Conservation (phyloP, 2,888 invertebrate genomes). For the Lucinisca nassula region DNA sequence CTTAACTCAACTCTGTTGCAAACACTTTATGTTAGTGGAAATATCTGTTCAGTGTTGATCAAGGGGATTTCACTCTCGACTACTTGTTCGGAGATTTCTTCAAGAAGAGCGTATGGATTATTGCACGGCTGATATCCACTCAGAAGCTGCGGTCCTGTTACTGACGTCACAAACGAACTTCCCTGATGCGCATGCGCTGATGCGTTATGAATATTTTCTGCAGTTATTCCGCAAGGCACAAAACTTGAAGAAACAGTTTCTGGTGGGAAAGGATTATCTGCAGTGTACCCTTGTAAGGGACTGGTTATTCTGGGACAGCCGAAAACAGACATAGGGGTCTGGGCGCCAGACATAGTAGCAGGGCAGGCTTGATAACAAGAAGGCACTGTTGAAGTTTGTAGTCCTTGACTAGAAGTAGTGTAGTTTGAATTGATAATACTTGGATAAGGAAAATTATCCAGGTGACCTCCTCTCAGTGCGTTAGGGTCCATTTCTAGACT, state of each 20-base stretch:
- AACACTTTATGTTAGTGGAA: not conserved
- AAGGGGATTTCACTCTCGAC: not conserved
- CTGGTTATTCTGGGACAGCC: constrained; percentile 70
- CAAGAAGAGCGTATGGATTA: constrained; percentile 71
- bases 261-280: constrained; percentile 70
- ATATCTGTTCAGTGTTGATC: not conserved
- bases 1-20: too few relatives aligned
- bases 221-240: not conserved
- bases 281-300: constrained; percentile 72
- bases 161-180: not conserved
- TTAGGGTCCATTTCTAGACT: constrained; percentile 58
- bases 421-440: constrained; percentile 36
- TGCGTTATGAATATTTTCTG: not conserved
- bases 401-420: constrained; percentile 24
- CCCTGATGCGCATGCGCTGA: not conserved
- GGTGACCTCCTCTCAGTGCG: constrained; percentile 26
- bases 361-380: not conserved
- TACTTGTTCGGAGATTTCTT: constrained; percentile 67
- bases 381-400: constrained; percentile 23
- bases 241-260: constrained; percentile 72
- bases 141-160: not conserved
- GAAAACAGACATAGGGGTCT: constrained; percentile 51
- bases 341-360: constrained; percentile 45
- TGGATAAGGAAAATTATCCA: constrained; percentile 22
- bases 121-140: constrained; percentile 57